These are phyloP conservation scores for Sarotherodon lohbergeri DNA, from an alignment of 2,113 vertebrate genomes.

Conservation along the genomic window DNA sequence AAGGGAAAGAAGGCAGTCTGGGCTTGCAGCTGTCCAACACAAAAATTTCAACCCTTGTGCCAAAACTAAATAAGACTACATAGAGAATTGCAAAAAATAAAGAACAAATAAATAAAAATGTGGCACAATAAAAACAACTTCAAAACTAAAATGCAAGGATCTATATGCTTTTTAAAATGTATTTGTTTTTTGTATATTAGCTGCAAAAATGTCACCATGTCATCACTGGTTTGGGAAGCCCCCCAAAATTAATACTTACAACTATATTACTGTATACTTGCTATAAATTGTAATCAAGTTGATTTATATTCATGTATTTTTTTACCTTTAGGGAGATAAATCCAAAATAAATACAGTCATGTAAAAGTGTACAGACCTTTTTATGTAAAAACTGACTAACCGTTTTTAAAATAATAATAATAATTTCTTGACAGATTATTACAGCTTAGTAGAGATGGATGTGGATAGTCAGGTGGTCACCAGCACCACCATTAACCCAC, in stretches of 20 bases:
- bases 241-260: background rate
- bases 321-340: background rate
- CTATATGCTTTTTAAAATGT: background rate
- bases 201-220: no score
- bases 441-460: background rate
- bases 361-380: background rate
- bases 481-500: background rate
- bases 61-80: background rate
- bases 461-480: background rate
- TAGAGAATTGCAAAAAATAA: background rate
- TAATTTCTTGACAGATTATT: background rate
- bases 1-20: background rate
- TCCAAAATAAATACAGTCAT: background rate
- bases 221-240: background rate
- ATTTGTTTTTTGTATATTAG: background rate
- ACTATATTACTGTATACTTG: background rate
- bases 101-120: background rate
- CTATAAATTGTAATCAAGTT: background rate
- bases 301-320: background rate
- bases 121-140: background rate
- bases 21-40: background rate
- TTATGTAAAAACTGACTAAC: background rate
- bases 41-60: background rate
- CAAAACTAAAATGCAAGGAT: background rate
- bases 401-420: background rate